These are phyloP conservation scores for Anas platyrhynchos DNA, from an alignment of 2,113 vertebrate species.

Conservation along the genomic window DNA sequence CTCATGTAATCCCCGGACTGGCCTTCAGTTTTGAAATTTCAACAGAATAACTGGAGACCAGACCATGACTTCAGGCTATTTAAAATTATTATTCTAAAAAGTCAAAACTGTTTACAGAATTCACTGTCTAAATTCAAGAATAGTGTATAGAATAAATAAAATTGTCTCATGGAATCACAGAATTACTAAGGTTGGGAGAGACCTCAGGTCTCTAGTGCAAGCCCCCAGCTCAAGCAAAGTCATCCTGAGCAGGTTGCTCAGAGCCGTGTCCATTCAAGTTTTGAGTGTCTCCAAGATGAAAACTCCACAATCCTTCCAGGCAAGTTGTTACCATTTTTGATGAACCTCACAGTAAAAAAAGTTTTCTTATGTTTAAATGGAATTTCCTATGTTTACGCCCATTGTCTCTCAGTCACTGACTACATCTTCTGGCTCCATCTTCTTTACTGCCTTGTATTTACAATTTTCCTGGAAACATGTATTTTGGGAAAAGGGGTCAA, in stretches of 20 bases:
- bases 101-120: not conserved
- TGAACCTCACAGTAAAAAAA: not conserved
- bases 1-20: not conserved
- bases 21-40: not conserved
- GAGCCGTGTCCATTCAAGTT: not conserved
- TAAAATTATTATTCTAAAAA: not conserved
- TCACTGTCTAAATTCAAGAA: not conserved
- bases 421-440: not conserved
- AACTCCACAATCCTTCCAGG: not conserved
- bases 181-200: not conserved
- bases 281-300: not conserved
- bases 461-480: not conserved
- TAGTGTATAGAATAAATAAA: not conserved
- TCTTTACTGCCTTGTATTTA: not conserved
- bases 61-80: not conserved
- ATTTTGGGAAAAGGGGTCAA: not conserved
- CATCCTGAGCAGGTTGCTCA: not conserved
- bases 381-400: not conserved
- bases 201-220: not conserved
- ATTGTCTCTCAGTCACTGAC: not conserved
- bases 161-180: not conserved
- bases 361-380: not conserved
- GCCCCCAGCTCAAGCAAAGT: not conserved
- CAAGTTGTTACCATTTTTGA: not conserved
- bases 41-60: not conserved